Evolutionary conservation across 2,113 vertebrate species (phyloP).

Genomic region (Aspidoscelis tigris): DNA sequence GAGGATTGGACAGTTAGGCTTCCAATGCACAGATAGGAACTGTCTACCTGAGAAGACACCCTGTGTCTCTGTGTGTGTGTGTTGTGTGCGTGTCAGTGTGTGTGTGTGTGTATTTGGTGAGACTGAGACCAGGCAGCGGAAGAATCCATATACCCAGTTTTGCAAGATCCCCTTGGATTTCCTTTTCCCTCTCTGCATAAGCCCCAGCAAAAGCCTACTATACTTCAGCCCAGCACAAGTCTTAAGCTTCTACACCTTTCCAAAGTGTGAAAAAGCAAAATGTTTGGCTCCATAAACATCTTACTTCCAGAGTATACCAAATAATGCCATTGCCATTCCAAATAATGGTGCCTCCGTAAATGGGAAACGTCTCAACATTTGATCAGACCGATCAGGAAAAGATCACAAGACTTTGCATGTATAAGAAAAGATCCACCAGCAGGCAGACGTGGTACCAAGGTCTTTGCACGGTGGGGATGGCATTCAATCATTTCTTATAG

Average conservation of each 20-base stretch:
- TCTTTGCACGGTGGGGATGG: background rate
- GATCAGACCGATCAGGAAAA: background rate
- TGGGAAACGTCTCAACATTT: background rate
- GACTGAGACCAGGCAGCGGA: background rate
- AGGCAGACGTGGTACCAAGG: background rate
- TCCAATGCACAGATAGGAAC: slow-evolving; percentile 23
- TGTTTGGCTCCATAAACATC: background rate
- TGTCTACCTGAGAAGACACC: slow-evolving; percentile 19
- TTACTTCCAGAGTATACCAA: background rate
- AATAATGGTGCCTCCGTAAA: background rate
- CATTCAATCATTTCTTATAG: background rate
- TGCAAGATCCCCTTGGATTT: background rate
- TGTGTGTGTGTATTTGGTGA: background rate
- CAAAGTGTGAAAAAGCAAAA: background rate
- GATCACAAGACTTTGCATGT: background rate
- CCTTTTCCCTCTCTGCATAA: background rate
- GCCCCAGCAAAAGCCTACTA: background rate
- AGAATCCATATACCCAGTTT: background rate
- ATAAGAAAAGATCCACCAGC: background rate
- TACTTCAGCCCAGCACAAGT: background rate
- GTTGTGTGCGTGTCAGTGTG: background rate
- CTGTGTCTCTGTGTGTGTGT: background rate
- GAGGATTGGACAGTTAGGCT: slow-evolving; percentile 24
- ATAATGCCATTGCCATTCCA: background rate
- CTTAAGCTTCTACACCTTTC: background rate